Percentiles rank a stretch among this genome's conserved stretches.
These are phyloP conservation scores for Oceanodroma tethys DNA, from an alignment of 2,113 vertebrate species.

Conservation along the genomic window DNA sequence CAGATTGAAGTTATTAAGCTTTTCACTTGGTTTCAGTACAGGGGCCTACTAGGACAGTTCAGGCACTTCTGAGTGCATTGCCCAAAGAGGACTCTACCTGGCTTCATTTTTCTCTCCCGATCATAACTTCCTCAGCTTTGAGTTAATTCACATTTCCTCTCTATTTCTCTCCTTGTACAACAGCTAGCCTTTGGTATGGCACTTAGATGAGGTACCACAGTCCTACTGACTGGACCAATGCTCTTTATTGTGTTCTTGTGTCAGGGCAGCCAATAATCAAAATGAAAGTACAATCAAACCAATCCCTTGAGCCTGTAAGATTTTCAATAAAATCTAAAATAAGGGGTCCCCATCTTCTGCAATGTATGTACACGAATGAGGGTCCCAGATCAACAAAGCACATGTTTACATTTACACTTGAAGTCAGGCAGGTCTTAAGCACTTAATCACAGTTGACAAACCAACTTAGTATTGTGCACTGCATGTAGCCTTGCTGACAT, in stretches of 20 bases:
- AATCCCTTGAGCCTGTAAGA: background rate
- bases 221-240: background rate
- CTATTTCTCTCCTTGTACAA: background rate
- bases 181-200: background rate
- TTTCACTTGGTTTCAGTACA: background rate
- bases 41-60: background rate
- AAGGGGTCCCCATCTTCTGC: background rate
- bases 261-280: background rate
- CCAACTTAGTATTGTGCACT: accelerated
- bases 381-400: background rate
- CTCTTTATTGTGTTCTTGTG: background rate
- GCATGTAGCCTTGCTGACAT: background rate
- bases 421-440: background rate
- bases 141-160: background rate
- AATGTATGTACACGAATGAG: background rate
- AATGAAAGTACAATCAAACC: background rate
- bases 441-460: background rate
- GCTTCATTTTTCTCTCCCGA: background rate
- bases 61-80: background rate
- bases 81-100: too few species aligned
- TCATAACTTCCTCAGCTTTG: background rate
- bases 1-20: background rate
- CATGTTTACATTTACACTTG: background rate
- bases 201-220: background rate
- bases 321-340: background rate